A percentile compares a stretch with the other conserved stretches of the same genome.
Conservation (phyloP, 2,113 vertebrate species). For the Zosterops pallidus region DNA sequence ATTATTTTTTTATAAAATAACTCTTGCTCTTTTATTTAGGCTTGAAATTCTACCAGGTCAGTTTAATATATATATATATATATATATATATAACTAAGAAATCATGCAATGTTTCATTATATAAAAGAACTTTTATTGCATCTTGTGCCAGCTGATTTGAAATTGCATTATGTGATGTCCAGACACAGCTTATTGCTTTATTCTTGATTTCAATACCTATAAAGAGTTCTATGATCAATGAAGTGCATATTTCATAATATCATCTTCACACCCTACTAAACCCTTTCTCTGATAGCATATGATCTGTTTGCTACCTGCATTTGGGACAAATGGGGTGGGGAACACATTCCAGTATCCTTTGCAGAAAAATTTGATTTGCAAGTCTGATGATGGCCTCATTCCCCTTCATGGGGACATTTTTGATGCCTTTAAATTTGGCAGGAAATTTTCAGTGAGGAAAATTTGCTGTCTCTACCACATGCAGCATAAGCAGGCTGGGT, state of each 20-base stretch:
- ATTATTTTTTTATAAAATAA: neutral
- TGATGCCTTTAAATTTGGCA: neutral
- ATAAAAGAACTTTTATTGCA: neutral
- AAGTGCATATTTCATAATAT: neutral
- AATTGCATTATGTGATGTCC: neutral
- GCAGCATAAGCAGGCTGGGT: neutral
- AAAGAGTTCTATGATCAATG: neutral
- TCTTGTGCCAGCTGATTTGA: neutral
- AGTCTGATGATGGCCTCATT: neutral
- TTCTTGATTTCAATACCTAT: neutral
- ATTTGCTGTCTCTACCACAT: neutral
- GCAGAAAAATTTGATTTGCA: neutral
- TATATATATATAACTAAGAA: neutral
- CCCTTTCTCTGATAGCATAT: neutral
- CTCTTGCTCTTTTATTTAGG: neutral
- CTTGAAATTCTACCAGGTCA: neutral
- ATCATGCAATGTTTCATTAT: neutral
- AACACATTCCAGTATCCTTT: neutral
- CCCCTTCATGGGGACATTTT: neutral
- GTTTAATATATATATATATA: neutral
- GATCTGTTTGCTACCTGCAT: neutral
- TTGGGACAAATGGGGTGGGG: neutral
- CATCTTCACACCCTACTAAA: neutral
- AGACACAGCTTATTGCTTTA: neutral
- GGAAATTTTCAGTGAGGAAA: neutral